Base-by-base conservation (phyloP, 2,113 vertebrate genomes). In the Ophiodon elongatus region DNA sequence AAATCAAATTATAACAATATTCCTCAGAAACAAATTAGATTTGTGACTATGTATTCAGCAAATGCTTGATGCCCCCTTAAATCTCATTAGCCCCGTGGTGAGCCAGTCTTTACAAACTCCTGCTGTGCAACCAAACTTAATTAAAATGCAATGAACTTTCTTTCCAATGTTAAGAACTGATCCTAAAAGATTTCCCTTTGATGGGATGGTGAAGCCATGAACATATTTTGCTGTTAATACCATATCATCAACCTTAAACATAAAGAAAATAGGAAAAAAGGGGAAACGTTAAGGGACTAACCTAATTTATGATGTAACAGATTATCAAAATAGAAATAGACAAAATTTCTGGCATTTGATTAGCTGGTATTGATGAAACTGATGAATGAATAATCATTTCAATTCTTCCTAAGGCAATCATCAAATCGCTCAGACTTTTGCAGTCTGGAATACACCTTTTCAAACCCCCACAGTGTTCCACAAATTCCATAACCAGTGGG, bases 401-500 rank as follows among this genome's bases (percentile, higher is more conserved):
- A 52, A 23, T 23, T 14, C 15, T n/a, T 35, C 41, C n/a, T 2
- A 2, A 39, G 2, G 39, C n/a, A 11, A 33, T 31, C 2, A 63
- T 35, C n/a, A 52, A 76, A 65, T 0, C 57, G 25, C 29, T 11
- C 47, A 33, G 57, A n/a, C 17, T n/a, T 65, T 75, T 23, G 47
- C 14, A 66, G 54, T 69, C 23, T 47, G 63, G 57, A 67, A 25
- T 27, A 27, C 45, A 71, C 27, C 69, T 66, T 13, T 62, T 52
- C 21, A 76, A 68, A n/a, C 59, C 69, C 59, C 63, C 65, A 23
- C 6, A 41, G 67, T 79, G 76, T 47, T 79, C 64, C 43, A 33
- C 31, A 80, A 82, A 82, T 82, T 88, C 68, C 78, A 76, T 69
- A 69, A 78, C 13, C 89, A 89, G 82, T 78, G 82, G 78, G 80